Percentiles rank a stretch among this genome's conserved stretches.
These are phyloP conservation scores for Melopsittacus undulatus DNA, from an alignment of 2,797 vertebrate genomes.

Conservation along the genomic window DNA sequence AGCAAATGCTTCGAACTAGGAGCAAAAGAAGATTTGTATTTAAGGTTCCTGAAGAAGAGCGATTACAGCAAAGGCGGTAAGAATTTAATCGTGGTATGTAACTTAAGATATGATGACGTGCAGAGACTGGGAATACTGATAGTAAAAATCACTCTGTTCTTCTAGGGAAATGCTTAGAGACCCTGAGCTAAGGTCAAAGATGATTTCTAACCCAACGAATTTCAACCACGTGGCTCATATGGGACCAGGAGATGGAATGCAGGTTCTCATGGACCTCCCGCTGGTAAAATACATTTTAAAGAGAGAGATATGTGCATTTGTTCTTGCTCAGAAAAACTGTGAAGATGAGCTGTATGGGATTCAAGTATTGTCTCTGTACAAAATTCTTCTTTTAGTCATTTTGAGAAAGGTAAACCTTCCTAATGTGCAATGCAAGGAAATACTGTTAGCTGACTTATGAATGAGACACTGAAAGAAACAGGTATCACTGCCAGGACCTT, in stretches of 20 bases:
- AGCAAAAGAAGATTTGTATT: slow-evolving; percentile 97
- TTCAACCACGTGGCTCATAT: slow-evolving; percentile 99
- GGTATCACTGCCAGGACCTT: slow-evolving; percentile 11
- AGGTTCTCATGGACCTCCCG: slow-evolving; percentile 97
- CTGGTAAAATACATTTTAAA: slow-evolving; percentile 82
- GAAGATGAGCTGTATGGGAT: neutral
- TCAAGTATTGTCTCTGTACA: neutral
- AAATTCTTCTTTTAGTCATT: neutral
- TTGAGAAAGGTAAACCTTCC: neutral
- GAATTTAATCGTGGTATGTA: neutral
- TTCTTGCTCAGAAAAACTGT: neutral
- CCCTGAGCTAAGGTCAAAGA: slow-evolving; percentile 91
- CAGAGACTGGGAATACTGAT: neutral
- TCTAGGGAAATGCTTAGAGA: slow-evolving; percentile 95
- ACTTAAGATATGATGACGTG: neutral
- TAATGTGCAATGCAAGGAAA: neutral
- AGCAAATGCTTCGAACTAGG: slow-evolving; percentile 94
- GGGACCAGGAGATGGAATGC: slow-evolving; percentile 98
- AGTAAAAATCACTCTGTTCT: neutral
- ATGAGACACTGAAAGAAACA: neutral
- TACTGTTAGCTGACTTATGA: neutral
- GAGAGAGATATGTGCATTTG: neutral
- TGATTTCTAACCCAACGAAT: slow-evolving; percentile 98
- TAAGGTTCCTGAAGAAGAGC: slow-evolving; percentile 93
- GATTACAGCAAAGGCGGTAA: slow-evolving; percentile 80